A percentile compares a stretch with the other conserved stretches of the same genome.
Evolutionary conservation across 2,888 invertebrate species (phyloP).

Genomic region (Julus scandinavius): DNA sequence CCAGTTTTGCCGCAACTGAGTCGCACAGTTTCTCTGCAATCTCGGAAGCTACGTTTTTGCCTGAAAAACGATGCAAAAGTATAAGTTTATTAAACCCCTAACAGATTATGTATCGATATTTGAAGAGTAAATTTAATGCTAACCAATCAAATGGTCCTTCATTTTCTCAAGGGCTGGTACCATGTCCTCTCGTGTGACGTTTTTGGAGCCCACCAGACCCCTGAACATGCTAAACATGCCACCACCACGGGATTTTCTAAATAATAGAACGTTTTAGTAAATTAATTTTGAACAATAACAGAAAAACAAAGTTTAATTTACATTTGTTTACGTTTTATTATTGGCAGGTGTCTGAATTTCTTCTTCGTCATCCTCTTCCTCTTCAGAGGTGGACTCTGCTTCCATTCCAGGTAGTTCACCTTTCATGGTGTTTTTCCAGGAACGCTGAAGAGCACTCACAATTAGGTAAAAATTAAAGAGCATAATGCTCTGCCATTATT

Average conservation of each 20-base stretch:
- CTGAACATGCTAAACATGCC: constrained; percentile 89
- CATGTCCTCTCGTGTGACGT: constrained; percentile 82
- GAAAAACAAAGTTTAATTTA: neutral
- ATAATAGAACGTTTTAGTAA: neutral
- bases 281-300: neutral
- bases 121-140: neutral
- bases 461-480: neutral
- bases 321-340: constrained; percentile 47
- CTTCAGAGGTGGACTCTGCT: constrained; percentile 75
- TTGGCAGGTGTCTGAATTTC: constrained; percentile 69
- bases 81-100: neutral
- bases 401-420: constrained; percentile 85
- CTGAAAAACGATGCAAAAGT: constrained; percentile 62
- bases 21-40: constrained; percentile 94
- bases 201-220: constrained; percentile 89
- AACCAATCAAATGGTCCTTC: constrained; percentile 88
- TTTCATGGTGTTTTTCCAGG: constrained; percentile 82
- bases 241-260: constrained; percentile 61
- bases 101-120: neutral
- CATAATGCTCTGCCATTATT: neutral
- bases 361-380: constrained; percentile 69
- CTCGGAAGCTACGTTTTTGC: constrained; percentile 97
- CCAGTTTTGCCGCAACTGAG: constrained; percentile 87
- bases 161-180: constrained; percentile 89
- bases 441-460: constrained; percentile 66